Evolutionary conservation across 2,113 vertebrate genomes (phyloP).

Genomic region (Pseudois nayaur): DNA sequence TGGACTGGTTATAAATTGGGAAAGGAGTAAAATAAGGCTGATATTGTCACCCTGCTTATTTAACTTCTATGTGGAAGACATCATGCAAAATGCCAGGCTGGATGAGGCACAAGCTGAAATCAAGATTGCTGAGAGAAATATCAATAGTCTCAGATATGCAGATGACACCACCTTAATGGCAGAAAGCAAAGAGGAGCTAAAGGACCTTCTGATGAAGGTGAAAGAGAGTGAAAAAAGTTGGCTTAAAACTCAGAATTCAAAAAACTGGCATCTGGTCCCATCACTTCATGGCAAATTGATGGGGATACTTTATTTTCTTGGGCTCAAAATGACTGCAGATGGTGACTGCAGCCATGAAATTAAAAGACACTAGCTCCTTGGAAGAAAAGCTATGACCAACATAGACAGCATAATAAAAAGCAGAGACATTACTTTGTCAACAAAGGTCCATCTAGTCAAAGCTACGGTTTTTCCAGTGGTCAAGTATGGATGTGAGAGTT

Average conservation of each 20-base stretch:
- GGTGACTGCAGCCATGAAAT: neutral
- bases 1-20: neutral
- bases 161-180: neutral
- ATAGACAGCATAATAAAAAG: neutral
- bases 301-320: neutral
- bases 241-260: neutral
- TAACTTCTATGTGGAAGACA: neutral
- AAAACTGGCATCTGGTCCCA: neutral
- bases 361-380: neutral
- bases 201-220: neutral
- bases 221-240: neutral
- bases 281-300: neutral
- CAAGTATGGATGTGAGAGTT: neutral
- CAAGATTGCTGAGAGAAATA: neutral
- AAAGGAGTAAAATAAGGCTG: neutral
- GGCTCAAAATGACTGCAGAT: neutral
- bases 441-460: neutral
- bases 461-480: neutral
- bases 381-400: neutral
- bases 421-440: neutral
- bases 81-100: neutral
- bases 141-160: neutral
- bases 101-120: neutral
- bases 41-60: neutral
- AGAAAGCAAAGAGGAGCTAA: neutral